These are phyloP conservation scores for Notolepis coatsorum DNA, from an alignment of 2,797 vertebrate species.

Conservation along the genomic window DNA sequence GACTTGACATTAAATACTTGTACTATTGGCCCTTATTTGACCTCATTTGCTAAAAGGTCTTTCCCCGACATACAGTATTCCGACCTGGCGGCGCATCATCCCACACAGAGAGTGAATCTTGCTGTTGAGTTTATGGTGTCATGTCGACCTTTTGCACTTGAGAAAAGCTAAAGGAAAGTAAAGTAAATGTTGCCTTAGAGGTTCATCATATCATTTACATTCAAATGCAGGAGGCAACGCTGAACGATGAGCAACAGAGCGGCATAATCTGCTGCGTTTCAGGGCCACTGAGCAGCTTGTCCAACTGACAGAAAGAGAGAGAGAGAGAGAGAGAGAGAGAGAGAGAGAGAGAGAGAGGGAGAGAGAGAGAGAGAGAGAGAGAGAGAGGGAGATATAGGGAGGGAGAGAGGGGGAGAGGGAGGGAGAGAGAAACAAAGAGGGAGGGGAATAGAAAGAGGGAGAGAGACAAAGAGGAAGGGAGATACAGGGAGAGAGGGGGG, in stretches of 20 bases:
- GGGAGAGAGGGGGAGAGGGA: background rate
- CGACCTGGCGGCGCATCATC: background rate
- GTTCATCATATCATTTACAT: slow-evolving; percentile 83
- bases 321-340: slow-evolving; percentile 7
- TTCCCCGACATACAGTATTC: background rate
- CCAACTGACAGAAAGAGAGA: slow-evolving; percentile 62
- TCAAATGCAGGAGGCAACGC: slow-evolving; percentile 69
- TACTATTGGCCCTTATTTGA: background rate
- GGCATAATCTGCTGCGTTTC: slow-evolving; percentile 77
- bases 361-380: slow-evolving; percentile 15
- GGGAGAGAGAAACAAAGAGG: background rate
- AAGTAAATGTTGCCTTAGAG: slow-evolving; percentile 76
- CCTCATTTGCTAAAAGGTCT: background rate
- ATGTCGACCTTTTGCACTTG: slow-evolving; percentile 61
- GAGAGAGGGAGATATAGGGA: slow-evolving; percentile 7
- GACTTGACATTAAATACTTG: slow-evolving; percentile 2
- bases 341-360: background rate
- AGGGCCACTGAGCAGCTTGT: slow-evolving; percentile 83
- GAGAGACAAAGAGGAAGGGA: background rate
- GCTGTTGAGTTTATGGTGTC: slow-evolving; percentile 51
- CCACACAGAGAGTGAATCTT: slow-evolving; percentile 23
- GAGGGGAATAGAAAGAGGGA: background rate
- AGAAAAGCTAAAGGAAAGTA: slow-evolving; percentile 56
- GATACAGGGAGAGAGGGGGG: slow-evolving; percentile 14
- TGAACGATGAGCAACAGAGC: slow-evolving; percentile 75